Base-by-base conservation (phyloP, 1,140 invertebrate genomes). In the Drosophila jambulina region DNA sequence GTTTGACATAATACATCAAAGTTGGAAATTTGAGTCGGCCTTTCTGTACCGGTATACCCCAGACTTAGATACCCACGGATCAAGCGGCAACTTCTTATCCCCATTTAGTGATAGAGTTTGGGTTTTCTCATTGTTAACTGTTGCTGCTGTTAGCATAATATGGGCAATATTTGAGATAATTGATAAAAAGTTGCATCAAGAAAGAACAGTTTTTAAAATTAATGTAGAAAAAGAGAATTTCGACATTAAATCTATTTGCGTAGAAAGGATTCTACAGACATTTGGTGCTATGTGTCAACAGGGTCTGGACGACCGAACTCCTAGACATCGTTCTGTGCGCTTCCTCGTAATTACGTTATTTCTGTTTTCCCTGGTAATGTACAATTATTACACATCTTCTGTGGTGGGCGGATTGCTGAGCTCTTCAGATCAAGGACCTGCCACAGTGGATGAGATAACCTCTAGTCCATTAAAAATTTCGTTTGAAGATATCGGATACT, bases 331-430 rank as follows among this genome's bases (percentile, higher is more conserved):
- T 12, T 65, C 91, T 1, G 77, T 88, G 0, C 91, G 91, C 0
- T 82, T 80, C 13, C 36, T 92, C n/a, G 74, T 90, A 6, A 61
- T 91, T 9, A 87, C 86, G 0, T 70, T 91, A 29, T 86, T 91
- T 29, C 17, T 91, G n/a, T 92, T 91, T 51, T 91, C 91, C 1
- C 49, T 92, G 7, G 72, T 92, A 12, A 82, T 92, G 76, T 92
- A 92, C 32, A 92, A 92, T 34, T 92, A 88, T 75, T 92, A 92
- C 29, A 92, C 91, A 3, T 92, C 91, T 19, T 92, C 91, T 6
- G 90, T 92, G 3, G 91, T 92, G n/a, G 90, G 91, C 27, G 91
- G 91, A 29, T 58, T 92, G 54, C 51, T 92, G 2, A 91, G 86
- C 56, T 91, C 77, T 17, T 78, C 88, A 42, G 81, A 71, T 54